These are phyloP conservation scores for Cryptus viduatorius DNA, from an alignment of 2,888 invertebrate genomes.

Conservation along the genomic window DNA sequence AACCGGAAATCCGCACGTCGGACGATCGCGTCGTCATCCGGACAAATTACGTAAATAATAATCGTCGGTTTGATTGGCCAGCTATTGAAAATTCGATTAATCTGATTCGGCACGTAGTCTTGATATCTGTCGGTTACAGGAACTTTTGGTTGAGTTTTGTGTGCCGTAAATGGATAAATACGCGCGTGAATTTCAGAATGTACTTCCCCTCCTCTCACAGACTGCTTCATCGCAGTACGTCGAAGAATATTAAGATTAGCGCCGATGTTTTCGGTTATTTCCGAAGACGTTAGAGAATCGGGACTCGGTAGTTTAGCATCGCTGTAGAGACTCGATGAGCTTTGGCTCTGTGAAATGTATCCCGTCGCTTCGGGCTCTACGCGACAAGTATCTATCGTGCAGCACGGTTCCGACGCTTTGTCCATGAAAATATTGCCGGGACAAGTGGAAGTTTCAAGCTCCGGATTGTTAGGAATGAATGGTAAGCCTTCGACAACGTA, in stretches of 20 bases:
- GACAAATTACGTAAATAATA: conserved; percentile 87
- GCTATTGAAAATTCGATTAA: conserved; percentile 75
- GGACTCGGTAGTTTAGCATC: conserved; percentile 9
- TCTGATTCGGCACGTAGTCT: conserved; percentile 67
- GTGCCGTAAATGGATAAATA: conserved; percentile 33
- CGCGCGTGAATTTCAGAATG: not conserved
- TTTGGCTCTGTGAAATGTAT: conserved; percentile 23
- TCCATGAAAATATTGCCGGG: conserved; percentile 74
- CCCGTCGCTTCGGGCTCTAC: conserved; percentile 1
- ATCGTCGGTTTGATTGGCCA: conserved; percentile 85
- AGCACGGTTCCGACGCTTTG: not conserved
- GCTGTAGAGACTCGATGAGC: conserved; percentile 1
- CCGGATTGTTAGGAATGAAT: conserved; percentile 85
- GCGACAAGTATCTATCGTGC: conserved; percentile 20
- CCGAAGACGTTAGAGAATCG: not conserved
- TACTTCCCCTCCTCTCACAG: not conserved
- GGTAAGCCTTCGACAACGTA: conserved; percentile 89
- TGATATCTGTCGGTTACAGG: conserved; percentile 45
- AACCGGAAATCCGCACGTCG: conserved; percentile 77
- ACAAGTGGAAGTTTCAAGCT: conserved; percentile 73
- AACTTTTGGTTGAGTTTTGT: conserved; percentile 19
- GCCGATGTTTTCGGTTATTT: conserved; percentile 4
- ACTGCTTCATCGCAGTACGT: conserved; percentile 30
- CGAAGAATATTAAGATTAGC: conserved; percentile 30
- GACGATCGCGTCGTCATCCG: conserved; percentile 86